Evolutionary conservation across 2,888 invertebrate genomes (phyloP), one percentile per base, ranked within the genome.

Genomic region (Sussaba pulchella): DNA sequence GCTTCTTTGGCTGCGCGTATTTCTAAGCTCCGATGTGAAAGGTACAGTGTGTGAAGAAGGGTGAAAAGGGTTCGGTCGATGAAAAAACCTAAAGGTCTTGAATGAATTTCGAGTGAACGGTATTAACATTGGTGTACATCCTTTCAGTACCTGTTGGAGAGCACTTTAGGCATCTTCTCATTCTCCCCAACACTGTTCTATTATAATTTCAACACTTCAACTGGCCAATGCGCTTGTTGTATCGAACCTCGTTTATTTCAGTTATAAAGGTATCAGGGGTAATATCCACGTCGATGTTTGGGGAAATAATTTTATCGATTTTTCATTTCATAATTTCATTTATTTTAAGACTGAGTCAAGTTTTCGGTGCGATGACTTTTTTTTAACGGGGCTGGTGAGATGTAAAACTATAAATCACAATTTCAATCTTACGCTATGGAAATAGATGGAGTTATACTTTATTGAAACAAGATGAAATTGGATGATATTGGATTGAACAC

Each of bases 401-500:
- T 9, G n/a, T 31, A 10, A 9, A 31, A 2, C 57, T 17, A 52
- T 36, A 57, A 36, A 31, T 57, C 31, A 31, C 2, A 36, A 17
- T 17, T 31, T 57, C 57, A 36, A 57, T 57, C 14, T 57, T 57
- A 31, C 31, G 31, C 31, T 31, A 6, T 17, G 57, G n/a, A 14
- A 57, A 31, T 57, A 57, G 57, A 31, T 17, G 57, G 17, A 57
- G n/a, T 54, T 54, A 31, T 54, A 63, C 36, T 21, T 54, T 17
- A 14, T 52, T 31, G 59, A 72, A 78, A 59, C 78, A 61, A 61
- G 61, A 59, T 19, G 24, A 72, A 78, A 73, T 61, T 73, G 67
- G 67, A 41, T 67, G 59, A 66, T 61, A 41, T 67, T 21, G 78
- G 41, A 21, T 57, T 21, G 64, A 61, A 67, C 67, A 41, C 9